Conservation (phyloP, 2,113 vertebrate genomes). For the Urocolius indicus region DNA sequence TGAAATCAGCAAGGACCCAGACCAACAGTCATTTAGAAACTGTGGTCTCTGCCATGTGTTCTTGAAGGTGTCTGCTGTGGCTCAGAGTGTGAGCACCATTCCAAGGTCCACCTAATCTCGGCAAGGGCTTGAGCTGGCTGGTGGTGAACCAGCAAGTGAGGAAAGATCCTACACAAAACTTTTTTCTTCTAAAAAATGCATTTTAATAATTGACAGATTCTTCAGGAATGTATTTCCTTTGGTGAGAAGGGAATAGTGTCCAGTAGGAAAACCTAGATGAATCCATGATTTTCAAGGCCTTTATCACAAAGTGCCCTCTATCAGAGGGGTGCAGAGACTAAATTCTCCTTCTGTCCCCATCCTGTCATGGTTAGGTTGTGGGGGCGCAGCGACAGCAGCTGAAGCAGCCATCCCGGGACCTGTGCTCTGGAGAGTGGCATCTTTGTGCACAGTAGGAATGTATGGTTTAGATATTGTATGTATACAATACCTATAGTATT, state of each 20-base stretch:
- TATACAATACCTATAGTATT: too few relatives aligned
- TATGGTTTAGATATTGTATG: accelerated
- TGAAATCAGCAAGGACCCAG: neutral
- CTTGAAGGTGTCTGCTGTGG: neutral
- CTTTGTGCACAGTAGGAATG: neutral
- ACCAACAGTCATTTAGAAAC: neutral
- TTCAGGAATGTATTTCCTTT: neutral
- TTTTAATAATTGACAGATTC: neutral
- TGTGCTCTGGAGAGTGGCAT: neutral
- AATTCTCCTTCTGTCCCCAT: neutral
- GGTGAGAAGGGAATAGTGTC: neutral
- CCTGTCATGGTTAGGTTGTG: neutral
- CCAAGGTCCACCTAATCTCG: neutral
- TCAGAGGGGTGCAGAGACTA: neutral
- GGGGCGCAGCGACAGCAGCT: accelerated
- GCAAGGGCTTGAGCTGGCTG: neutral
- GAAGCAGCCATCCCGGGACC: neutral
- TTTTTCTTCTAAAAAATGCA: neutral
- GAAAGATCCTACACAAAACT: neutral
- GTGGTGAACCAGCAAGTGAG: neutral
- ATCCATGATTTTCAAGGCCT: neutral
- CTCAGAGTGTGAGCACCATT: neutral
- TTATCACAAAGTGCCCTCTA: neutral
- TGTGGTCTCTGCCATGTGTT: neutral
- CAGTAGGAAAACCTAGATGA: neutral